Base-by-base conservation (phyloP, 2,888 invertebrate species). In the Allacma fusca region DNA sequence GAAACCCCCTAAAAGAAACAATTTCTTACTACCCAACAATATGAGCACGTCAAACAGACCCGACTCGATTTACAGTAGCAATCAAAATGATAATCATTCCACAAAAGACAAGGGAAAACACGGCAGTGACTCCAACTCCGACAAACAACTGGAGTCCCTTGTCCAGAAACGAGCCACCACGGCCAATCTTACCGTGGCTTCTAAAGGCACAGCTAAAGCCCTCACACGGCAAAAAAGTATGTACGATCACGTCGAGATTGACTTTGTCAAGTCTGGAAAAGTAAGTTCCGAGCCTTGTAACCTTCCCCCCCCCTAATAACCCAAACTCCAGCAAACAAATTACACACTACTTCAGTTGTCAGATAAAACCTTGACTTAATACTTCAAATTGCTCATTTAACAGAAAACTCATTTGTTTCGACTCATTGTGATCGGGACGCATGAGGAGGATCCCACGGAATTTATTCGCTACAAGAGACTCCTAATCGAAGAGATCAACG, bases 401-500 rank as follows among this genome's bases (percentile, higher is more conserved):
- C 70, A 83, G 83, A 81, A 81, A 81, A 74, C 81, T 0, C 64
- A 79, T 65, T 43, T 81, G 16, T 83, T 79, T 57, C 81, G 83
- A 16, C 73, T 81, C 1, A 68, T 82, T 1, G 43, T 81, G 0
- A 23, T 79, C n/a, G 83, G 81, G 50, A 76, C 79, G 26, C 80
- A 83, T 44, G 79, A 81, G 21, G 80, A 80, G 62, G 76, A 74
- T 23, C 75, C 79, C 19, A 62, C 34, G 7, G 67, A 78, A 26
- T 69, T 83, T 16, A 76, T 80, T 28, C 78, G 72, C 0, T 81
- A 73, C 67, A 77, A 79, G 43, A 74, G 64, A 75, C 59, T 79
- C 29, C 76, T 77, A 65, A 76, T 83, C 19, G 79, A 81, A 1
- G 67, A 65, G 13, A 79, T 81, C 62, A 83, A 83, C 70, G 59